These are phyloP conservation scores for Malacosoma neustria DNA, from an alignment of 2,888 invertebrate genomes.

Conservation along the genomic window DNA sequence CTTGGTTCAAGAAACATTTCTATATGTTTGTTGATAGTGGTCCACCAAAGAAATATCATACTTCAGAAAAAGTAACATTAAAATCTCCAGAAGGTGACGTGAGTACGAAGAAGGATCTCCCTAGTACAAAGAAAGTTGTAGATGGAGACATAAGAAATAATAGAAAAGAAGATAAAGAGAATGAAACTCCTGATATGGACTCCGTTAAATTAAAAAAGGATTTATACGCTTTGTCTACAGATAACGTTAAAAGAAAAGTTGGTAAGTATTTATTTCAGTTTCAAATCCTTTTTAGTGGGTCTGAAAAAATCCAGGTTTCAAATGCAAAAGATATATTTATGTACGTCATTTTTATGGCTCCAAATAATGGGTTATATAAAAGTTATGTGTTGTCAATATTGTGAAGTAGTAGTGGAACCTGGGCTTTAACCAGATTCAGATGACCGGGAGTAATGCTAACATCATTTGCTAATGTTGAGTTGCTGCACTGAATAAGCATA, in stretches of 20 bases:
- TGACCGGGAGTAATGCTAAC: too few species aligned
- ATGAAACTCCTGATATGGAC: slow-evolving; percentile 7
- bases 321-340: too few species aligned
- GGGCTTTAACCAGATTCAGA: too few species aligned
- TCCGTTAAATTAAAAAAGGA: slow-evolving; percentile 11
- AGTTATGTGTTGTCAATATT: too few species aligned
- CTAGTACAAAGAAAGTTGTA: background rate
- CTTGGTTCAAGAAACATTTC: slow-evolving; percentile 57
- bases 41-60: slow-evolving; percentile 42
- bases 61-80: slow-evolving; percentile 38
- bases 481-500: too few species aligned
- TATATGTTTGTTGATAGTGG: slow-evolving; percentile 40
- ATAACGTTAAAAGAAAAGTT: background rate
- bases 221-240: slow-evolving; percentile 2
- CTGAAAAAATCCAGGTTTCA: too few species aligned
- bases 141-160: background rate
- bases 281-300: too few species aligned
- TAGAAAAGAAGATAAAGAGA: background rate
- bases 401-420: too few species aligned
- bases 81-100: slow-evolving; percentile 22
- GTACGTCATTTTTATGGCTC: too few species aligned
- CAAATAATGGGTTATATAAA: too few species aligned
- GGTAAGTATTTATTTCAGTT: slow-evolving; percentile 3
- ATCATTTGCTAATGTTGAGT: too few species aligned
- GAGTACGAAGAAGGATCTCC: background rate